Conservation (phyloP, 2,888 invertebrate species). For the Scrobipalpa atriplicella region DNA sequence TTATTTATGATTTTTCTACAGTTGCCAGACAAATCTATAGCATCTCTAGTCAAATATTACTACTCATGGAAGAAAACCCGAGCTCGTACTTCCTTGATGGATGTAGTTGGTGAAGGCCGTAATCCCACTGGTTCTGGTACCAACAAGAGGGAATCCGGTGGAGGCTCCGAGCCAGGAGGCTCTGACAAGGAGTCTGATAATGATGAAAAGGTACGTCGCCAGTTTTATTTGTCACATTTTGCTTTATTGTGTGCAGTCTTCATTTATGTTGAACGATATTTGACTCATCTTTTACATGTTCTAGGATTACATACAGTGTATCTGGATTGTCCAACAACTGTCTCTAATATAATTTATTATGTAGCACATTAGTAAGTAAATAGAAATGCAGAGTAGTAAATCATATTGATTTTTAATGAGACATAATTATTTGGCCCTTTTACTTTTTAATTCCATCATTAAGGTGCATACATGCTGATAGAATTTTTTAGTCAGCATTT, state of each 20-base stretch:
- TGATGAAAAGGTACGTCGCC: conserved; percentile 91
- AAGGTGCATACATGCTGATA: background rate
- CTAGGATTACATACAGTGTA: conserved; percentile 51
- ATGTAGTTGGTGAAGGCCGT: conserved; percentile 89
- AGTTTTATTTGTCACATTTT: conserved; percentile 10
- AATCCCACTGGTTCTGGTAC: conserved; percentile 87
- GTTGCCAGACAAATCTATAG: conserved; percentile 98
- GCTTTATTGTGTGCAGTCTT: conserved; percentile 11
- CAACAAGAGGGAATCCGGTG: conserved; percentile 87
- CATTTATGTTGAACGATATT: conserved; percentile 3
- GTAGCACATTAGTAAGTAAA: conserved; percentile 49
- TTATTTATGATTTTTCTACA: conserved; percentile 57
- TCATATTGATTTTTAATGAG: conserved; percentile 32
- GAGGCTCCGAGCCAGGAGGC: conserved; percentile 90
- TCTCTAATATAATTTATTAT: conserved; percentile 34
- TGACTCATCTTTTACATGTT: conserved; percentile 25
- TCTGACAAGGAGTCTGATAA: conserved; percentile 94
- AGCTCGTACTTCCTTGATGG: conserved; percentile 96
- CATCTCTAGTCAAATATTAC: conserved; percentile 97
- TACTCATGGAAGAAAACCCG: conserved; percentile 99
- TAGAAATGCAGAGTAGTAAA: conserved; percentile 73
- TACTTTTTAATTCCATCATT: conserved; percentile 11
- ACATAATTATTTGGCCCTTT: conserved; percentile 20
- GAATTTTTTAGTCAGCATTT: conserved; percentile 34
- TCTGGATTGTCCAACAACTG: conserved; percentile 76